Conservation (phyloP, 2,888 invertebrate species). For the Oeneis ivallda region DNA sequence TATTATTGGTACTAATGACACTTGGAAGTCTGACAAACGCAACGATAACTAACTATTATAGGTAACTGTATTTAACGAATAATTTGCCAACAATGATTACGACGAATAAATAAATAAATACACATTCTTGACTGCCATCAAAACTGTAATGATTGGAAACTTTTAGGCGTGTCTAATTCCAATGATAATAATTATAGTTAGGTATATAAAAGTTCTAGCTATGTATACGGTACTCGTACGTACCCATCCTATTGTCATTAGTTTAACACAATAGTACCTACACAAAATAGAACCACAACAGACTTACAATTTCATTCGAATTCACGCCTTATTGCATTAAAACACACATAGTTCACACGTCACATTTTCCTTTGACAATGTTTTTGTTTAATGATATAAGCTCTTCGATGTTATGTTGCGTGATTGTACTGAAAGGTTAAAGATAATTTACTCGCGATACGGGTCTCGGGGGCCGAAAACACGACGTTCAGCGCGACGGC, state of each 20-base stretch:
- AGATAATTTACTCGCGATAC: conserved; percentile 40
- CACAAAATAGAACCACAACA: conserved; percentile 25
- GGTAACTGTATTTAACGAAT: too few relatives aligned
- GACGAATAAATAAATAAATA: too few relatives aligned
- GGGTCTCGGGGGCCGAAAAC: conserved; percentile 15
- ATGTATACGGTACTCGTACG: background rate
- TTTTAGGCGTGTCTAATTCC: conserved; percentile 14
- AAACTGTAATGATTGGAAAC: background rate
- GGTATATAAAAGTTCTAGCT: background rate
- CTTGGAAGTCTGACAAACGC: too few relatives aligned
- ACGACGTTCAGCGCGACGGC: conserved; percentile 46
- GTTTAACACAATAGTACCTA: conserved; percentile 21
- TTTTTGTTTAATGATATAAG: conserved; percentile 31
- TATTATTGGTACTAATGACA: too few relatives aligned
- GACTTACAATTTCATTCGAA: conserved; percentile 46
- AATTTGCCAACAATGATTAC: too few relatives aligned
- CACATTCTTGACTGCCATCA: too few relatives aligned
- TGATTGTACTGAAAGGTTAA: conserved; percentile 36
- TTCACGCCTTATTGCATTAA: conserved; percentile 40
- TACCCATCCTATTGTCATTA: conserved; percentile 24
- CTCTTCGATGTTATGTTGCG: conserved; percentile 37
- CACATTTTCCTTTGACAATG: conserved; percentile 48
- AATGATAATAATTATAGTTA: conserved; percentile 12
- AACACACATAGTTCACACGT: conserved; percentile 37
- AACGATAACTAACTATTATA: too few relatives aligned